Evolutionary conservation across 2,888 invertebrate species (phyloP).

Genomic region (Toxonevra muliebris): DNA sequence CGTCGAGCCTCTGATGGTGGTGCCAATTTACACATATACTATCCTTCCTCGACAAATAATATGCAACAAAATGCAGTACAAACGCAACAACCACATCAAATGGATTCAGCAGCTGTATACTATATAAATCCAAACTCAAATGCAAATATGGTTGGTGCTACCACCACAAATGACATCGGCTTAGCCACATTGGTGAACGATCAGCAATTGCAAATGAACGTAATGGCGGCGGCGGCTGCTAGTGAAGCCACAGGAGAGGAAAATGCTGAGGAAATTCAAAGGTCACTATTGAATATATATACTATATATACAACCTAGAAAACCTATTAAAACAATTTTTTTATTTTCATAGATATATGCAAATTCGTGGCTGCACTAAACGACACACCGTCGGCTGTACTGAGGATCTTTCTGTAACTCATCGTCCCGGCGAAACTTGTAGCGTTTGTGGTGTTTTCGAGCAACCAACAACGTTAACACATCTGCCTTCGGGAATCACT

Average conservation of each 20-base stretch:
- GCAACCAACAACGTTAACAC: slow-evolving; percentile 22
- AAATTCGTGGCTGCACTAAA: slow-evolving; percentile 77
- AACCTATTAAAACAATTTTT: not conserved
- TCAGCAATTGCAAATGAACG: slow-evolving; percentile 41
- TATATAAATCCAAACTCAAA: slow-evolving; percentile 50
- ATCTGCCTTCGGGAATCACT: slow-evolving; percentile 22
- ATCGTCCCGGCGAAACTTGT: slow-evolving; percentile 42
- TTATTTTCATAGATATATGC: slow-evolving; percentile 73
- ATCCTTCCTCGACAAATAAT: slow-evolving; percentile 66
- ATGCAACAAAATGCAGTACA: slow-evolving; percentile 55
- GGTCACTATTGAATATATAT: slow-evolving; percentile 38
- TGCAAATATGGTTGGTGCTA: slow-evolving; percentile 37
- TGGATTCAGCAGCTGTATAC: slow-evolving; percentile 40
- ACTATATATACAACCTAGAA: not conserved
- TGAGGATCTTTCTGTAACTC: slow-evolving; percentile 69
- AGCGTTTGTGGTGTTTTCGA: slow-evolving; percentile 33
- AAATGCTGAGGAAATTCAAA: slow-evolving; percentile 63
- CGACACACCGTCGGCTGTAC: slow-evolving; percentile 82
- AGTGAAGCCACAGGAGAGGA: slow-evolving; percentile 52
- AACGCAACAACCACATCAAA: slow-evolving; percentile 38
- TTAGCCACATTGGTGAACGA: slow-evolving; percentile 43
- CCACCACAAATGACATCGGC: slow-evolving; percentile 27
- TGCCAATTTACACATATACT: slow-evolving; percentile 82
- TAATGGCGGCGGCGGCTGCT: not conserved
- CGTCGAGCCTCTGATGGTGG: slow-evolving; percentile 96